Evolutionary conservation across 2,888 invertebrate species (phyloP).

Genomic region (Phyllotreta cruciferae): DNA sequence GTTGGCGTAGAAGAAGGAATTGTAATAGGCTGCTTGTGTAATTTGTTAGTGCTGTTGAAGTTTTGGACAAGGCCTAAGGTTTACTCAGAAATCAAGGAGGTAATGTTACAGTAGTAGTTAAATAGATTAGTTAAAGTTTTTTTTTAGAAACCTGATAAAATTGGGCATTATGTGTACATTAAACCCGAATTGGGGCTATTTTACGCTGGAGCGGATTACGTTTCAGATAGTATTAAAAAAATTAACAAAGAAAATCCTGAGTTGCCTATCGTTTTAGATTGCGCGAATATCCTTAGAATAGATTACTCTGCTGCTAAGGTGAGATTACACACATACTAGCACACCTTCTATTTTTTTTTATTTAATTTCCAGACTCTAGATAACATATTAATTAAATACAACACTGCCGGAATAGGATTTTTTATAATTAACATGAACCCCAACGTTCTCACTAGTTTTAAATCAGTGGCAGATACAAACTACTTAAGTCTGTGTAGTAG

Average conservation of each 20-base stretch:
- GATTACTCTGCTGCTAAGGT: constrained; percentile 75
- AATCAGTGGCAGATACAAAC: constrained; percentile 37
- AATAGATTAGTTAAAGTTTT: constrained; percentile 1
- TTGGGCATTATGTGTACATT: constrained; percentile 65
- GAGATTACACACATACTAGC: constrained; percentile 27
- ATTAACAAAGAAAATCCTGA: constrained; percentile 58
- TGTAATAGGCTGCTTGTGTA: constrained; percentile 72
- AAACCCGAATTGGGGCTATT: constrained; percentile 72
- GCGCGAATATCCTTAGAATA: constrained; percentile 67
- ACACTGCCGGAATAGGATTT: constrained; percentile 62
- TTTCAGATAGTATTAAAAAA: constrained; percentile 65
- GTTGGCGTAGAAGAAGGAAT: constrained; percentile 83
- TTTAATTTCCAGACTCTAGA: constrained; percentile 63
- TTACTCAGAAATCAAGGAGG: constrained; percentile 43
- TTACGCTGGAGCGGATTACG: constrained; percentile 74
- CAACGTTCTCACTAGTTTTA: constrained; percentile 50
- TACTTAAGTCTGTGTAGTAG: constrained; percentile 39
- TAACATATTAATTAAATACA: constrained; percentile 65
- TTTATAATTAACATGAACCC: constrained; percentile 60
- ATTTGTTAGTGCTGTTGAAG: constrained; percentile 70
- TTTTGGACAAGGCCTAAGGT: constrained; percentile 71
- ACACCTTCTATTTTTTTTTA: constrained; percentile 2
- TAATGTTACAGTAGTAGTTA: constrained; percentile 35
- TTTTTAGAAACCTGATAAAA: constrained; percentile 46
- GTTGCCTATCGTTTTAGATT: constrained; percentile 71